A percentile compares a stretch with the other conserved stretches of the same genome.
phyloP scores from a whole-genome alignment of 1,140 invertebrate genomes.

The Atopsyche davidsoni region DNA sequence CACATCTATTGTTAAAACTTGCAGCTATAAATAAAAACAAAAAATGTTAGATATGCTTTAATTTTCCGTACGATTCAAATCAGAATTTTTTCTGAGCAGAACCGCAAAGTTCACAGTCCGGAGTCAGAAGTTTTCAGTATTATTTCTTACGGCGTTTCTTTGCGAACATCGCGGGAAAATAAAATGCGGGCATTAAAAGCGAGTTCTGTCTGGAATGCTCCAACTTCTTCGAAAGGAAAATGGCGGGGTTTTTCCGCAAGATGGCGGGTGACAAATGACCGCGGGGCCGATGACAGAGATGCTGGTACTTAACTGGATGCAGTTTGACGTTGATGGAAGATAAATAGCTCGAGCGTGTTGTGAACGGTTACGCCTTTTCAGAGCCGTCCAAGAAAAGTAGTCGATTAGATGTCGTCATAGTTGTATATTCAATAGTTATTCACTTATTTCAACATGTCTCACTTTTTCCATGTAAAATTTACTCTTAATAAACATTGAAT shows the following conservation, averaged over 20 bases:
- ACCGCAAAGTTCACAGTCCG: too few species aligned
- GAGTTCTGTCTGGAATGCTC: not conserved
- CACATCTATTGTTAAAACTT: too few species aligned
- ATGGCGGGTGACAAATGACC: constrained; percentile 17
- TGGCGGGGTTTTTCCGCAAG: not conserved
- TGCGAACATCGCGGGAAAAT: not conserved
- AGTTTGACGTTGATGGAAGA: constrained; percentile 18
- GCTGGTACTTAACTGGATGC: constrained; percentile 21
- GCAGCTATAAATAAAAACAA: too few species aligned
- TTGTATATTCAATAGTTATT: not conserved
- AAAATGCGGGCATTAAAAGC: too few species aligned
- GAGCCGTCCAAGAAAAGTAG: constrained; percentile 1
- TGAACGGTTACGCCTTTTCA: constrained; percentile 7
- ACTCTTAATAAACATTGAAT: not conserved
- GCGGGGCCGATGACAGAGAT: constrained; percentile 17
- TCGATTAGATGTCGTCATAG: not conserved
- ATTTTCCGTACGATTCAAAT: too few species aligned
- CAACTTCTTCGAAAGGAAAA: not conserved
- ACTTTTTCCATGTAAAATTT: not conserved
- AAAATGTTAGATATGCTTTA: too few species aligned
- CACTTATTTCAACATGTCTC: not conserved
- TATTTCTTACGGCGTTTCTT: not conserved
- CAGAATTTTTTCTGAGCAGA: too few species aligned
- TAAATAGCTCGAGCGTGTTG: constrained; percentile 9
- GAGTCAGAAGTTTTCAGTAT: not conserved